phyloP scores from a whole-genome alignment of 2,797 vertebrate species.

The Poeciliopsis presidionis region DNA sequence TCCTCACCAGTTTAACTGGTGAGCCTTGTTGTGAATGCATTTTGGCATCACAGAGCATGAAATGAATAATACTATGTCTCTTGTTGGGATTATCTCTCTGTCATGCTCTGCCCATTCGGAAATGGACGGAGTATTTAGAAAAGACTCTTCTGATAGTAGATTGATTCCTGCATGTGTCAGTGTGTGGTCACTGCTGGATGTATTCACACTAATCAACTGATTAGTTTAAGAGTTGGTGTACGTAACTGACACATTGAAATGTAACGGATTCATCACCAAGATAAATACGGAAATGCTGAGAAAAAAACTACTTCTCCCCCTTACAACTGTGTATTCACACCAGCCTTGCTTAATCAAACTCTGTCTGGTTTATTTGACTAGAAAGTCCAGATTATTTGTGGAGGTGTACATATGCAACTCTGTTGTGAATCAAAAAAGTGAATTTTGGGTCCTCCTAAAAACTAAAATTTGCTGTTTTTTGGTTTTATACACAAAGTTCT shows the following conservation, averaged over 20 bases:
- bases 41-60: not conserved
- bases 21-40: constrained; percentile 1
- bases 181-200: not conserved
- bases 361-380: too few species aligned
- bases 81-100: not conserved
- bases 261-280: not conserved
- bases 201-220: not conserved
- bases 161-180: not conserved
- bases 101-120: not conserved
- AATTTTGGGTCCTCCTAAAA: too few species aligned
- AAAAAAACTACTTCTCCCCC: not conserved
- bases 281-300: not conserved
- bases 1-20: constrained; percentile 18
- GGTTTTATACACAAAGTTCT: too few species aligned
- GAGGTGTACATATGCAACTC: too few species aligned
- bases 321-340: not conserved
- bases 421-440: too few species aligned
- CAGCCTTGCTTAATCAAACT: too few species aligned
- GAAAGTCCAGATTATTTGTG: too few species aligned
- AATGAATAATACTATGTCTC: not conserved
- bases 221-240: not conserved
- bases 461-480: too few species aligned
- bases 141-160: not conserved
- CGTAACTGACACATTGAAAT: not conserved
- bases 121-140: not conserved